phyloP scores from a whole-genome alignment of 1,140 invertebrate species.

The Pseudomyrmex concolor region DNA sequence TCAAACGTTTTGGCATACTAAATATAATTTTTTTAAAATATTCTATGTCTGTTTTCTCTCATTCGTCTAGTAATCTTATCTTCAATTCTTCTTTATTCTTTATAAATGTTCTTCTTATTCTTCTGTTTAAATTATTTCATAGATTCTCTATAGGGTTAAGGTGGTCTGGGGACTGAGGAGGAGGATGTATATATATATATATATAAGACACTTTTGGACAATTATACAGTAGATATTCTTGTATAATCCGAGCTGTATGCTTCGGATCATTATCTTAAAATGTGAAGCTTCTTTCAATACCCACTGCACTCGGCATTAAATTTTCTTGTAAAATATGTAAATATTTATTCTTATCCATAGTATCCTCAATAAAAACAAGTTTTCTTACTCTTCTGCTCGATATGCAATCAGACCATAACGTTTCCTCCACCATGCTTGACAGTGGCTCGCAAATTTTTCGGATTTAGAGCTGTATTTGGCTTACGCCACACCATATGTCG shows the following conservation, averaged over 20 bases:
- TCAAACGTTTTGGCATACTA: too few relatives aligned
- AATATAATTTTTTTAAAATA: too few relatives aligned
- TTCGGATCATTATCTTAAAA: constrained; percentile 78
- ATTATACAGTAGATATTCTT: constrained; percentile 71
- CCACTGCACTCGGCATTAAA: constrained; percentile 63
- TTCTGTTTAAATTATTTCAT: too few relatives aligned
- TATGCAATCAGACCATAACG: constrained; percentile 80
- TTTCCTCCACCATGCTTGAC: constrained; percentile 76
- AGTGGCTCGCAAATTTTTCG: constrained; percentile 51
- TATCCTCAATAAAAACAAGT: constrained; percentile 75
- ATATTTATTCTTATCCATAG: constrained; percentile 74
- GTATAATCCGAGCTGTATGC: constrained; percentile 67
- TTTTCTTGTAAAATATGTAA: constrained; percentile 68
- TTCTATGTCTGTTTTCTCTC: too few relatives aligned
- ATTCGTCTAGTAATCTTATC: too few relatives aligned
- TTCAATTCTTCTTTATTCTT: too few relatives aligned
- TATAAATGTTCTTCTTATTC: too few relatives aligned
- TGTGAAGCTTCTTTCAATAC: constrained; percentile 57
- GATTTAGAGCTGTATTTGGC: background rate
- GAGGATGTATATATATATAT: too few relatives aligned
- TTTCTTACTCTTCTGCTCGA: constrained; percentile 70
- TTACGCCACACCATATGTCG: background rate
- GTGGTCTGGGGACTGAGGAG: too few relatives aligned
- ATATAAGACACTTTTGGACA: too few relatives aligned
- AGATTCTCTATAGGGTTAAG: too few relatives aligned